These are phyloP conservation scores for Magallana ariakensis DNA, from an alignment of 1,140 invertebrate species.

Conservation along the genomic window DNA sequence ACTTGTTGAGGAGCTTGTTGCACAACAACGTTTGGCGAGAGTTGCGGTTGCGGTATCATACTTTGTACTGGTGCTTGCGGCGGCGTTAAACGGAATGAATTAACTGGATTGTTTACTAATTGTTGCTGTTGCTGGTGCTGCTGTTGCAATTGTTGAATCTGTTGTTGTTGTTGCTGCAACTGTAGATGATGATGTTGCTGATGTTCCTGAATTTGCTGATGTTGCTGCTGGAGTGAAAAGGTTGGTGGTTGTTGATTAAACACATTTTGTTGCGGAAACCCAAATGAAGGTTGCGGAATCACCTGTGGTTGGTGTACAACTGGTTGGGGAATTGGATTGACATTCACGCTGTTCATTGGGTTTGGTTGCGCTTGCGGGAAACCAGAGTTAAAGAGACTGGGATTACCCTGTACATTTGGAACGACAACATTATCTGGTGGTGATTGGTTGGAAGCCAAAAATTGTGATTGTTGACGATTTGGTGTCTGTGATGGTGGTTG, in stretches of 20 bases:
- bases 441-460: background rate
- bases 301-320: background rate
- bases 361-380: background rate
- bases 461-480: background rate
- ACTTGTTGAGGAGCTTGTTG: background rate
- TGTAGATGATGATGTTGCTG: background rate
- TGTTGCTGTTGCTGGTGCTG: background rate
- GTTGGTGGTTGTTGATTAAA: background rate
- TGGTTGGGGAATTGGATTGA: constrained; percentile 9
- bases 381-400: background rate
- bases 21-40: background rate
- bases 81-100: background rate
- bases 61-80: background rate
- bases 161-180: background rate
- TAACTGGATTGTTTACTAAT: background rate
- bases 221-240: constrained; percentile 11
- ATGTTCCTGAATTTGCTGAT: background rate
- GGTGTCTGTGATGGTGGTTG: background rate
- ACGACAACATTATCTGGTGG: background rate
- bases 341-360: background rate
- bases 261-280: background rate
- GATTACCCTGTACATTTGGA: background rate
- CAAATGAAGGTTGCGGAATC: background rate
- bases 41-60: background rate
- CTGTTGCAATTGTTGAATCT: background rate